A percentile compares a stretch with the other conserved stretches of the same genome.
Conservation (phyloP, 2,888 invertebrate genomes). For the Alentia gelatinosa region DNA sequence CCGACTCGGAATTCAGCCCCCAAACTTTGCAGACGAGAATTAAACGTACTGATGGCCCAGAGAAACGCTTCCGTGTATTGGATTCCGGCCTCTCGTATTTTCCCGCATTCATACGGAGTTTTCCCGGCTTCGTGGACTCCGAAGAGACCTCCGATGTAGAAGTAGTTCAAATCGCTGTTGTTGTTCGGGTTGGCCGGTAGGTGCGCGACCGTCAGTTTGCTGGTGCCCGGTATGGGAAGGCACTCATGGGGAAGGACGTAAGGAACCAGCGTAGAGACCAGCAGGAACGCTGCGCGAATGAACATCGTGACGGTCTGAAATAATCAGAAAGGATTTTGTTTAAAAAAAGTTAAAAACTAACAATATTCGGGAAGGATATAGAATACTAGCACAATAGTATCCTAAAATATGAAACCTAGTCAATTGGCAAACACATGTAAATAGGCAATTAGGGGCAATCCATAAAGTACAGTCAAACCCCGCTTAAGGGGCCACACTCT, state of each 20-base stretch:
- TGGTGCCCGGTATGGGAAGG: neutral
- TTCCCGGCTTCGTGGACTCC: constrained; percentile 68
- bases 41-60: constrained; percentile 75
- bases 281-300: neutral
- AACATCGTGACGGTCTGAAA: neutral
- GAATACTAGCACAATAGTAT: neutral
- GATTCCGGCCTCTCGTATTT: constrained; percentile 69
- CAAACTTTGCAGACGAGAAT: neutral
- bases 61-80: constrained; percentile 79
- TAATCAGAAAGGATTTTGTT: neutral
- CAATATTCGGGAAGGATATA: neutral
- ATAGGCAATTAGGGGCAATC: neutral
- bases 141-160: constrained; percentile 75
- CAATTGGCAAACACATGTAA: neutral
- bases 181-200: neutral
- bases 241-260: neutral
- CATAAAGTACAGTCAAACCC: neutral
- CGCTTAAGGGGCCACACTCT: neutral
- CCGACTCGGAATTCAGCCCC: constrained; percentile 65
- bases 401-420: neutral
- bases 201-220: neutral
- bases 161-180: constrained; percentile 60
- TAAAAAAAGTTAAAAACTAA: neutral
- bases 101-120: constrained; percentile 68
- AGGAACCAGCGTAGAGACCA: neutral